phyloP scores from a whole-genome alignment of 2,113 vertebrate species.

The Helogale parvula region DNA sequence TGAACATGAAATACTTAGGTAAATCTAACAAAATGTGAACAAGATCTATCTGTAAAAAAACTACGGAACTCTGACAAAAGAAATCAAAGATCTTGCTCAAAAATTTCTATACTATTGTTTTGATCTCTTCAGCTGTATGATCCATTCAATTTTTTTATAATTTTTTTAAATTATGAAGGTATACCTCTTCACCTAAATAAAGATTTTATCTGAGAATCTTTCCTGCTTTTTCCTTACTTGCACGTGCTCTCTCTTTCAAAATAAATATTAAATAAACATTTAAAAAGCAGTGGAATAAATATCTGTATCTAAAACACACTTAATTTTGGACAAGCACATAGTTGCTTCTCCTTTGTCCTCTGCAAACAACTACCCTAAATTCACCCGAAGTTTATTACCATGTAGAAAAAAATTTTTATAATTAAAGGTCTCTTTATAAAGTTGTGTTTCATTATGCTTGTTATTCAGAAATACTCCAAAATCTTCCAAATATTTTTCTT shows the following conservation, averaged over 20 bases:
- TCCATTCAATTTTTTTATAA: background rate
- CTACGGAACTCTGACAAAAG: background rate
- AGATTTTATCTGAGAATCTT: background rate
- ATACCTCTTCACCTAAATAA: background rate
- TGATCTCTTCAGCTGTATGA: background rate
- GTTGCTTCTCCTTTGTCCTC: background rate
- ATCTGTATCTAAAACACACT: background rate
- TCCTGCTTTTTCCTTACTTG: too few relatives aligned
- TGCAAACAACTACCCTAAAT: background rate
- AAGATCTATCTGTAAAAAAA: background rate
- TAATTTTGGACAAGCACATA: too few relatives aligned
- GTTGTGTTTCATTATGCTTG: background rate
- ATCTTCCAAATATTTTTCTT: background rate
- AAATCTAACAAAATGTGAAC: background rate
- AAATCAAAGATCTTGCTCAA: background rate
- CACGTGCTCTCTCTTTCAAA: too few relatives aligned
- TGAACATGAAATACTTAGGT: background rate
- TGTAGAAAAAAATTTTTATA: background rate
- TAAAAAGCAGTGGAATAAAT: background rate
- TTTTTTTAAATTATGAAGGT: background rate
- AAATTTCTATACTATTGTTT: background rate
- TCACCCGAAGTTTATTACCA: background rate
- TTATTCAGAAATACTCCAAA: constrained; percentile 8
- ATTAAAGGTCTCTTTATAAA: background rate
- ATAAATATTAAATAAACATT: too few relatives aligned